phyloP scores from a whole-genome alignment of 2,888 invertebrate species.

The Desoria tigrina region DNA sequence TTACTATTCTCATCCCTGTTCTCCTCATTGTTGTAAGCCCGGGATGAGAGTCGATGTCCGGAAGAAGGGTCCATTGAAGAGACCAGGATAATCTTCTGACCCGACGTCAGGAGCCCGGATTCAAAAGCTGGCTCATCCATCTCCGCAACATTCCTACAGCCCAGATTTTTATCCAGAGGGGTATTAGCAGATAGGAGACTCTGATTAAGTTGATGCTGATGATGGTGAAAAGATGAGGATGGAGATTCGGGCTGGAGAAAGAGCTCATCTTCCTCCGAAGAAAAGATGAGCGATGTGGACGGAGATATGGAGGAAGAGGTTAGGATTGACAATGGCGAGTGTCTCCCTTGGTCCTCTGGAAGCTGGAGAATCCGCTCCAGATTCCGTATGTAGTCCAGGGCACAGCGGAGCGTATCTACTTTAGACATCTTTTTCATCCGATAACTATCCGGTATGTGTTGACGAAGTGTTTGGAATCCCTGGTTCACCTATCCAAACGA shows the following conservation, averaged over 20 bases:
- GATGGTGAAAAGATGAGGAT: background rate
- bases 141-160: too few species aligned
- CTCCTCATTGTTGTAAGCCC: too few species aligned
- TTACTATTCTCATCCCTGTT: too few species aligned
- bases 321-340: background rate
- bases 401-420: slow-evolving; percentile 83
- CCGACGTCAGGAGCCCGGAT: too few species aligned
- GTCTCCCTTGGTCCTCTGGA: background rate
- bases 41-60: too few species aligned
- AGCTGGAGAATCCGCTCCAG: slow-evolving; percentile 73
- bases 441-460: slow-evolving; percentile 79
- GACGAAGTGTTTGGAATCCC: slow-evolving; percentile 83
- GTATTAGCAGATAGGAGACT: too few species aligned
- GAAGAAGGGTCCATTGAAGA: too few species aligned
- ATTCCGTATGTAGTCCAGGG: slow-evolving; percentile 86
- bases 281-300: slow-evolving; percentile 8
- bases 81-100: too few species aligned
- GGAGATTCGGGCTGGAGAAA: background rate
- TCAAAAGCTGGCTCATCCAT: too few species aligned
- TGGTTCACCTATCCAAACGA: slow-evolving; percentile 91
- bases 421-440: slow-evolving; percentile 74
- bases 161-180: too few species aligned
- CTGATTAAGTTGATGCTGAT: background rate
- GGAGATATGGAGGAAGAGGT: background rate
- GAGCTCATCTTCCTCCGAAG: slow-evolving; percentile 15